phyloP scores from a whole-genome alignment of 2,888 invertebrate species.

The Sinhomidia bicolor region DNA sequence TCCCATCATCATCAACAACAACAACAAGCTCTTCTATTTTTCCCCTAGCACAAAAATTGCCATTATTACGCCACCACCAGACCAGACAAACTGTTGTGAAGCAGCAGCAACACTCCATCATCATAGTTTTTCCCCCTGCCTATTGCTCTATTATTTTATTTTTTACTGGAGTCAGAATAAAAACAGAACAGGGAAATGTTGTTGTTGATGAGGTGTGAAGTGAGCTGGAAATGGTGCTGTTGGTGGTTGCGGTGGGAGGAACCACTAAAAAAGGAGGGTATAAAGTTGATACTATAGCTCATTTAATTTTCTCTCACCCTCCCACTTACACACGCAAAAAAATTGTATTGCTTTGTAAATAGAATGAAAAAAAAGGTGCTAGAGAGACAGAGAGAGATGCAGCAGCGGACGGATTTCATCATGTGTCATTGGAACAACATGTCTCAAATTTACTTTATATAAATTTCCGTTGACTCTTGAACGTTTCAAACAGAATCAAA shows the following conservation, averaged over 20 bases:
- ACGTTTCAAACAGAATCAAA: neutral
- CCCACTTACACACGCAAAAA: neutral
- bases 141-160: neutral
- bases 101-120: too few species aligned
- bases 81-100: neutral
- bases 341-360: slow-evolving; percentile 11
- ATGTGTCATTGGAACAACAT: neutral
- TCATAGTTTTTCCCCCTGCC: neutral
- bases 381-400: neutral
- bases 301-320: slow-evolving; percentile 12
- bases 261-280: neutral
- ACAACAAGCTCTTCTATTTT: too few species aligned
- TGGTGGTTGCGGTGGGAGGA: slow-evolving; percentile 26
- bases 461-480: neutral
- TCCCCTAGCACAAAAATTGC: neutral
- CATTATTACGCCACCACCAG: neutral
- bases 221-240: slow-evolving; percentile 16
- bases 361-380: neutral
- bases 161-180: neutral
- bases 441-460: slow-evolving; percentile 45
- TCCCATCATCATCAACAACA: slow-evolving; percentile 19
- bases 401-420: neutral
- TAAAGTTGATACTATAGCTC: neutral
- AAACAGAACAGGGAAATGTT: neutral
- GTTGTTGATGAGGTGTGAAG: slow-evolving; percentile 57